These are phyloP conservation scores for Macquaria ambigua DNA, from an alignment of 2,113 vertebrate species.

Conservation along the genomic window DNA sequence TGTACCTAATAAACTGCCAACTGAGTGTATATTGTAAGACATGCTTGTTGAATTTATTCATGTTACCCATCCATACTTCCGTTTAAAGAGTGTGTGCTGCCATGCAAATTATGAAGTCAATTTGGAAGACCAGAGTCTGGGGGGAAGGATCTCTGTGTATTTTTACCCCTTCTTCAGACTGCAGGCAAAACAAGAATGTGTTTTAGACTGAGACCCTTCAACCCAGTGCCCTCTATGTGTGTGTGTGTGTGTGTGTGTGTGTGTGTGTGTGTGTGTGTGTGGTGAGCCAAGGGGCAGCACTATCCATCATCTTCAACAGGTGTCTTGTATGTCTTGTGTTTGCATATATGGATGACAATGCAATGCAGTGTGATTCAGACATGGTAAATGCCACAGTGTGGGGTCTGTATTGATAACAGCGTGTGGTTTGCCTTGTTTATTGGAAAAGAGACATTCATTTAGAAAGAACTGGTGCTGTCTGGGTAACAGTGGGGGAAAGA, in stretches of 20 bases:
- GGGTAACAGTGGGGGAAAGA: conserved; percentile 27
- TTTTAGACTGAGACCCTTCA: conserved; percentile 37
- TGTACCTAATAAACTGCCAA: background rate
- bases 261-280: conserved; percentile 1
- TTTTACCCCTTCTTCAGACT: conserved; percentile 25
- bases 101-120: background rate
- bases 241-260: background rate
- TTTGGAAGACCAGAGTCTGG: background rate
- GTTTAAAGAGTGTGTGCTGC: conserved; percentile 2
- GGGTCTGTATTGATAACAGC: conserved; percentile 37
- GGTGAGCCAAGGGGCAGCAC: conserved; percentile 1
- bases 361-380: conserved; percentile 25
- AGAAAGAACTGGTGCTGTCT: conserved; percentile 11
- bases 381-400: conserved; percentile 15
- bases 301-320: conserved; percentile 45
- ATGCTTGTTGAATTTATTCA: background rate
- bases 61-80: background rate
- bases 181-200: conserved; percentile 32
- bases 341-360: conserved; percentile 11
- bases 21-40: too few relatives aligned
- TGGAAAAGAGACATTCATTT: conserved; percentile 33
- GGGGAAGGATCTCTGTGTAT: background rate
- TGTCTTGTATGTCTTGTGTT: conserved; percentile 24
- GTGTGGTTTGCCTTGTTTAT: conserved; percentile 32
- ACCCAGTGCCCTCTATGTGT: background rate